Evolutionary conservation across 2,797 vertebrate genomes (phyloP), one percentile per base, ranked within the genome.

Genomic region (Lepilemur septentrionalis): DNA sequence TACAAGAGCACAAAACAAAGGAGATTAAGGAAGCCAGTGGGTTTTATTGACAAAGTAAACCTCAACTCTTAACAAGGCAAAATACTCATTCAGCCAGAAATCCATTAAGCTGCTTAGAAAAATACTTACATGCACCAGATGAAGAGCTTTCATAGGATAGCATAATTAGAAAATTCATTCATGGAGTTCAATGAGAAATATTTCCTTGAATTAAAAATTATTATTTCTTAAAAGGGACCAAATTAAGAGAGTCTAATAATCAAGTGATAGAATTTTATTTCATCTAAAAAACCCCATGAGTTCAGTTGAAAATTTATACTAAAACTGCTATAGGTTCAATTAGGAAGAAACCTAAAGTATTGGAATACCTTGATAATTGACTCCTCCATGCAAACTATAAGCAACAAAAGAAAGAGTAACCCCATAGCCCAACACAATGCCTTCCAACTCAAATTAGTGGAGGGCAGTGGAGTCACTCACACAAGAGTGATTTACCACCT

Each of bases 11-110:
- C 18, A 91, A 67, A 98, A 96, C 82, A 98, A 97, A 61, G 41
- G 46, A 67, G 79, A 93, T 96, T 96, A 92, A 96, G 90, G 67
- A 98, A 98, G 85, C 89, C 65, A 91, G 12, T 72, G 48, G 7
- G 35, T 70, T 75, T 79, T 95, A 96, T 83, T 95, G 84, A 86
- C 63, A 96, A 78, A 96, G 93, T 59, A 52, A 92, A 86, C 12
- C 7, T 41, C 52, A 93, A 4, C 41, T 97, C 61, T 25, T 43
- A 92, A 94, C 23, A 72, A 94, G 38, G 85, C 1, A 43, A 94
- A 72, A 25, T 15, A 87, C 1, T 35, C 69, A 83, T 87, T 75
- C 76, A 84, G 20, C 38, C 80, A 91, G 50, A 52, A 95, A 93
- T 41, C 38, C 50, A 94, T 59, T 88, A 89, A 92, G 10, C 78